Percentiles rank a stretch among this genome's conserved stretches.
phyloP scores from a whole-genome alignment of 2,797 vertebrate genomes.

The Apogon hyalosoma region DNA sequence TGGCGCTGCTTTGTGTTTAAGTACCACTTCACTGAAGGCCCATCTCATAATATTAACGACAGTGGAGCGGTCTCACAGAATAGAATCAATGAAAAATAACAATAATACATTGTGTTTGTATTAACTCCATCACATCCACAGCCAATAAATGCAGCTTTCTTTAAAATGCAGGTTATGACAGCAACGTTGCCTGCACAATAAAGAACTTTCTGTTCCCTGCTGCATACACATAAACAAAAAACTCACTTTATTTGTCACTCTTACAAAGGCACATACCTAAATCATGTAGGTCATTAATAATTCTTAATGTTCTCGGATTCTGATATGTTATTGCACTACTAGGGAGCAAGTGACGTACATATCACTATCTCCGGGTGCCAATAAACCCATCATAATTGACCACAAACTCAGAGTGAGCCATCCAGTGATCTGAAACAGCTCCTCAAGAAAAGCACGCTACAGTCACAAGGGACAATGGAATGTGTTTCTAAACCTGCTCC shows the following conservation, averaged over 20 bases:
- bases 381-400: background rate
- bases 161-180: conserved; percentile 24
- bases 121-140: conserved; percentile 16
- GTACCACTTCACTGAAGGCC: background rate
- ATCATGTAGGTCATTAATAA: too few species aligned
- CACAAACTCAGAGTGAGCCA: background rate
- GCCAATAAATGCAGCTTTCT: conserved; percentile 40
- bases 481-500: conserved; percentile 2
- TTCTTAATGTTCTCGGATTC: too few species aligned
- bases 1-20: background rate
- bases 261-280: too few species aligned
- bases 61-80: background rate
- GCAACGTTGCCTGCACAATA: conserved; percentile 22
- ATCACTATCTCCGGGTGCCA: background rate
- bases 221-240: conserved; percentile 14
- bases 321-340: too few species aligned
- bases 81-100: background rate
- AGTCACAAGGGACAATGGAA: background rate
- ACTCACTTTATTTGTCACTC: too few species aligned
- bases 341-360: background rate
- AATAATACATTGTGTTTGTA: background rate
- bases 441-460: background rate
- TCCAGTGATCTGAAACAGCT: background rate
- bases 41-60: background rate
- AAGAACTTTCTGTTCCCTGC: conserved; percentile 13